These are phyloP conservation scores for Erannis defoliaria DNA, from an alignment of 2,888 invertebrate genomes.

Conservation along the genomic window DNA sequence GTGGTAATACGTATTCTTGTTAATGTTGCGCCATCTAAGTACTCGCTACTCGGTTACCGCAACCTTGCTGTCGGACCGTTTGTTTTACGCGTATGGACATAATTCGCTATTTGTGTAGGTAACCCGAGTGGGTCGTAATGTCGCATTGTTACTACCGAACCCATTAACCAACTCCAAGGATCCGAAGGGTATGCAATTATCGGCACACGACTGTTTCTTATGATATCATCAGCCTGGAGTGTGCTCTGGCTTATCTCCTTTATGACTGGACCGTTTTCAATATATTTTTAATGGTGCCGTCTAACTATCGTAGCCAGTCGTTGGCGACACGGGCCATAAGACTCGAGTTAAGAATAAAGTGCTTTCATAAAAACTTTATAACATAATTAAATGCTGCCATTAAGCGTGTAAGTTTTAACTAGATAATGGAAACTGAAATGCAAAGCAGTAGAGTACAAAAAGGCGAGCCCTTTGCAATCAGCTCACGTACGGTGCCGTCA, in stretches of 20 bases:
- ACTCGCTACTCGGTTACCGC: constrained; percentile 53
- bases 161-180: constrained; percentile 68
- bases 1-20: constrained; percentile 55
- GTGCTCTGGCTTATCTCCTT: constrained; percentile 49
- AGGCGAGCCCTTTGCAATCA: constrained; percentile 71
- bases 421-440: constrained; percentile 70
- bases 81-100: constrained; percentile 74
- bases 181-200: constrained; percentile 67
- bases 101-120: constrained; percentile 74
- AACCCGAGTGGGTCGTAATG: constrained; percentile 74
- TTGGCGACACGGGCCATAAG: constrained; percentile 52
- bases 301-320: constrained; percentile 52
- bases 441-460: constrained; percentile 64
- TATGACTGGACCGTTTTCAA: constrained; percentile 51
- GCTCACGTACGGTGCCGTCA: constrained; percentile 80
- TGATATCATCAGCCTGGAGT: constrained; percentile 55
- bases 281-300: constrained; percentile 56
- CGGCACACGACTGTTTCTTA: constrained; percentile 63
- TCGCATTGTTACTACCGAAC: constrained; percentile 72
- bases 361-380: constrained; percentile 54
- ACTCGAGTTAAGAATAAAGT: constrained; percentile 44
- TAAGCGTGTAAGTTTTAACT: constrained; percentile 43
- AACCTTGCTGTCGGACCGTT: constrained; percentile 75
- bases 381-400: constrained; percentile 52
- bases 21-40: constrained; percentile 61